phyloP scores from a whole-genome alignment of 2,888 invertebrate species.

The Cheilosia grossa region DNA sequence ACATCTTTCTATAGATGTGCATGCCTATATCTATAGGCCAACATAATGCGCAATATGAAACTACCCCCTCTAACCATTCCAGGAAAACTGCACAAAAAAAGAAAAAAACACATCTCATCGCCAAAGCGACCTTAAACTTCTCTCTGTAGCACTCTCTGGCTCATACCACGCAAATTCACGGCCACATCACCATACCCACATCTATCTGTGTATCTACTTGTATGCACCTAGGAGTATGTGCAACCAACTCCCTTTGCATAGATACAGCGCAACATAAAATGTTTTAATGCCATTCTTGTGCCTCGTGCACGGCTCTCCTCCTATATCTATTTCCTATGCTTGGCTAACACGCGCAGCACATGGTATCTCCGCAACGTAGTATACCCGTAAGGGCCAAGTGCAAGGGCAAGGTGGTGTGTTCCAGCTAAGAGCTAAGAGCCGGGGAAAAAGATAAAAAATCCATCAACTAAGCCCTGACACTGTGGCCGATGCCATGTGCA shows the following conservation, averaged over 20 bases:
- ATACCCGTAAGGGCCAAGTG: conserved; percentile 68
- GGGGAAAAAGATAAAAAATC: conserved; percentile 47
- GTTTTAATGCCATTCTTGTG: conserved; percentile 65
- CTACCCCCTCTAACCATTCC: conserved; percentile 69
- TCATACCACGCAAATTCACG: conserved; percentile 71
- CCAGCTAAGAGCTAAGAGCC: conserved; percentile 35
- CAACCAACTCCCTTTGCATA: conserved; percentile 66
- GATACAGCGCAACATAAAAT: conserved; percentile 69
- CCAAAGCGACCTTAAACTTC: conserved; percentile 71
- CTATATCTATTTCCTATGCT: conserved; percentile 21
- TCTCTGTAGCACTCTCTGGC: conserved; percentile 47
- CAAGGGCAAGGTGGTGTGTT: conserved; percentile 73
- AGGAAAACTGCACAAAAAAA: conserved; percentile 37
- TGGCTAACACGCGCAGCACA: conserved; percentile 67
- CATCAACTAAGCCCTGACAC: conserved; percentile 49
- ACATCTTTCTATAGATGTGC: conserved; percentile 14
- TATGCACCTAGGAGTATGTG: conserved; percentile 26
- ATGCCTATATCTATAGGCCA: conserved; percentile 13
- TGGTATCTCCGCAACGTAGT: conserved; percentile 31
- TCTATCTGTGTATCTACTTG: conserved; percentile 39
- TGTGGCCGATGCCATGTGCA: conserved; percentile 68
- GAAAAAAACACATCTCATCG: conserved; percentile 32
- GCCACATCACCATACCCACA: conserved; percentile 62
- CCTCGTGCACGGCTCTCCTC: conserved; percentile 33
- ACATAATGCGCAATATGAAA: conserved; percentile 74